phyloP scores from a whole-genome alignment of 2,888 invertebrate species.

The Nephrotoma guestfalica region DNA sequence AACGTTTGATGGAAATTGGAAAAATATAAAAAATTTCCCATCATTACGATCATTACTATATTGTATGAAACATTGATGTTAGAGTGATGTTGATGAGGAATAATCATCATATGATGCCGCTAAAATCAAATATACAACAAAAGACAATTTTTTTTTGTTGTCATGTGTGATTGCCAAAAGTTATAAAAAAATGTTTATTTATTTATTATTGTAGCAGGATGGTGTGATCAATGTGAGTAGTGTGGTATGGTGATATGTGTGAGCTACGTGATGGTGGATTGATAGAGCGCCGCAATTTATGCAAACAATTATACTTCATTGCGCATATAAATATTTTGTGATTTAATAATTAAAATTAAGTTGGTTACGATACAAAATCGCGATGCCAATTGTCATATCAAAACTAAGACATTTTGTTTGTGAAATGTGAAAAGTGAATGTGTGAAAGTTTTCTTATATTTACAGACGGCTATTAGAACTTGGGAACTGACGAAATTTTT shows the following conservation, averaged over 20 bases:
- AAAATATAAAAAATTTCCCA: background rate
- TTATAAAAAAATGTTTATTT: background rate
- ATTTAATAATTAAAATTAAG: no score
- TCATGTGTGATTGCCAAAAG: background rate
- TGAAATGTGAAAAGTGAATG: no score
- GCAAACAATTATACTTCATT: no score
- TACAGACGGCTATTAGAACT: no score
- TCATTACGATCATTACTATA: background rate
- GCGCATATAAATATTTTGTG: no score
- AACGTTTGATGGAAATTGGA: background rate
- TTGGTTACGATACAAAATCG: no score
- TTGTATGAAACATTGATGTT: slow-evolving; percentile 23
- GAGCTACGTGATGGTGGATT: background rate
- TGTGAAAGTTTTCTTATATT: no score
- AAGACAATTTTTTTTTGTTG: slow-evolving; percentile 5
- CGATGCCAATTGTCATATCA: no score
- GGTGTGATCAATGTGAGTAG: background rate
- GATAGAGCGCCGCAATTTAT: no score
- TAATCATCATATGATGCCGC: slow-evolving; percentile 53
- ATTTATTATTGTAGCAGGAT: background rate
- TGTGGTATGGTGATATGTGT: background rate
- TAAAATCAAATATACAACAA: slow-evolving; percentile 14
- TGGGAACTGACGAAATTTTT: no score
- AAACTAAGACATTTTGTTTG: no score
- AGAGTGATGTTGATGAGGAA: slow-evolving; percentile 57